phyloP scores from a whole-genome alignment of 2,797 vertebrate genomes.

The Poecilia wingei region DNA sequence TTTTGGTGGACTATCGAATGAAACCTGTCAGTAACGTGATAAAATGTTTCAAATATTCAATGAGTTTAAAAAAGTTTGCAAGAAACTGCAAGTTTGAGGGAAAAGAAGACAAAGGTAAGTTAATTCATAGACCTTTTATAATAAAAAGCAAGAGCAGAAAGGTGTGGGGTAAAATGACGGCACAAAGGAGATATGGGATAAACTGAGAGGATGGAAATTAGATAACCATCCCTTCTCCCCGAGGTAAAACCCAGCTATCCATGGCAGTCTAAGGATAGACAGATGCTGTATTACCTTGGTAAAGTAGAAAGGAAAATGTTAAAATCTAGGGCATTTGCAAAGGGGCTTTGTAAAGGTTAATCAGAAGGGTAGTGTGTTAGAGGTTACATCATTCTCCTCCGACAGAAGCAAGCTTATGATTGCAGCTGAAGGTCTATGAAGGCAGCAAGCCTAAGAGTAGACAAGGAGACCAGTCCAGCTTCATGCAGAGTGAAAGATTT shows the following conservation, averaged over 20 bases:
- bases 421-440: slow-evolving; percentile 37
- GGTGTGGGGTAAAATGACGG: slow-evolving; percentile 51
- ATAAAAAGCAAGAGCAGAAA: slow-evolving; percentile 52
- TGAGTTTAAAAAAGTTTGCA: not conserved
- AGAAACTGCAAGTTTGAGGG: slow-evolving; percentile 31
- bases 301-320: slow-evolving; percentile 65
- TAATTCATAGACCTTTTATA: slow-evolving; percentile 40
- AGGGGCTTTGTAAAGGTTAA: slow-evolving; percentile 52
- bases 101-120: slow-evolving; percentile 43
- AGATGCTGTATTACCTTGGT: slow-evolving; percentile 44
- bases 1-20: not conserved
- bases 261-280: slow-evolving; percentile 38
- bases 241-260: slow-evolving; percentile 41
- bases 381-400: slow-evolving; percentile 24
- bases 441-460: slow-evolving; percentile 49
- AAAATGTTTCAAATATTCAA: not conserved
- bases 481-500: slow-evolving; percentile 60
- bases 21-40: not conserved
- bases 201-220: slow-evolving; percentile 31
- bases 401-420: slow-evolving; percentile 42
- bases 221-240: slow-evolving; percentile 26
- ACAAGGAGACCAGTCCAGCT: slow-evolving; percentile 49
- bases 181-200: slow-evolving; percentile 24
- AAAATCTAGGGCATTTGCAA: slow-evolving; percentile 42
- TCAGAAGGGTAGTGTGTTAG: slow-evolving; percentile 48